These are phyloP conservation scores for Maniola hyperantus DNA, from an alignment of 2,888 invertebrate genomes.

Conservation along the genomic window DNA sequence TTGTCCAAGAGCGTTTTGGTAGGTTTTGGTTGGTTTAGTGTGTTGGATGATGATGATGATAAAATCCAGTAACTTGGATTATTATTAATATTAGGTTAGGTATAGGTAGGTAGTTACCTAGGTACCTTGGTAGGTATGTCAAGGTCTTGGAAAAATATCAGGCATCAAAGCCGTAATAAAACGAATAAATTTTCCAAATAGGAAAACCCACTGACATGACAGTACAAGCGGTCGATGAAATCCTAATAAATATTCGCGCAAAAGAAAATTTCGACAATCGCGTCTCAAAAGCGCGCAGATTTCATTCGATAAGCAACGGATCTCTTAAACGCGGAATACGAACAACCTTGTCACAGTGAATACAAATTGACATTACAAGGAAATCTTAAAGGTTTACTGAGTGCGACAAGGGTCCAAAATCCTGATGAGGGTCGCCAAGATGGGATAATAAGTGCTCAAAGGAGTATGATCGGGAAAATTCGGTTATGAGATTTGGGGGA, in stretches of 20 bases:
- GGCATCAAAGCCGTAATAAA: background rate
- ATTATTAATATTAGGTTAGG: too few species aligned
- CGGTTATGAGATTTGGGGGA: conserved; percentile 50
- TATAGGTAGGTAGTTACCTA: too few species aligned
- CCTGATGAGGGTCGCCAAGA: conserved; percentile 43
- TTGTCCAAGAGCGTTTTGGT: too few species aligned
- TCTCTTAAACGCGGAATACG: conserved; percentile 44
- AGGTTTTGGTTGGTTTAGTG: too few species aligned
- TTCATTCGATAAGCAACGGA: conserved; percentile 48
- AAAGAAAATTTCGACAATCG: conserved; percentile 31
- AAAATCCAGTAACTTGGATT: too few species aligned
- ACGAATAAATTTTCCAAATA: background rate
- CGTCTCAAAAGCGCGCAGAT: conserved; percentile 38
- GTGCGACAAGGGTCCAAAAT: conserved; percentile 46
- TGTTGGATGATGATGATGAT: too few species aligned
- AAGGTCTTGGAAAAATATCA: too few species aligned
- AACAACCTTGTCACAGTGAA: conserved; percentile 44
- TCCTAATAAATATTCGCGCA: conserved; percentile 24
- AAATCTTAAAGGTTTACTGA: conserved; percentile 28
- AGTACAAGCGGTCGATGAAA: conserved; percentile 2
- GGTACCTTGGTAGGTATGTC: too few species aligned
- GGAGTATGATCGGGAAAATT: conserved; percentile 54
- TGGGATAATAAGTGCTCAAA: conserved; percentile 53
- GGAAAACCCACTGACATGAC: background rate
- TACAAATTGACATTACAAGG: conserved; percentile 10